Conservation (phyloP, 2,888 invertebrate genomes). For the Harpagoxenus sublaevis region DNA sequence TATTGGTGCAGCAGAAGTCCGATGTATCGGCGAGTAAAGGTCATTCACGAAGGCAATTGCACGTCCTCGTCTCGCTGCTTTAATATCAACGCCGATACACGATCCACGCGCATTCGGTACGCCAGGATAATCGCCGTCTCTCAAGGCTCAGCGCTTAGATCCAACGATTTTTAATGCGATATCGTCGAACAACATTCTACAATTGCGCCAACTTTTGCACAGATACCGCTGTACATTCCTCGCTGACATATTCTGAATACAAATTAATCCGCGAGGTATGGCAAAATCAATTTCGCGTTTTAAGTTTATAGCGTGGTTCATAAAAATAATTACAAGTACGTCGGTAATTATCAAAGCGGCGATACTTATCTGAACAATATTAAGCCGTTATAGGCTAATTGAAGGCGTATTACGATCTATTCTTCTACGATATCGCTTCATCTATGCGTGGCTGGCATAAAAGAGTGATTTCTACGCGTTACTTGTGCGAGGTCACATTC, state of each 20-base stretch:
- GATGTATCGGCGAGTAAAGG: constrained; percentile 29
- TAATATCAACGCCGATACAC: constrained; percentile 32
- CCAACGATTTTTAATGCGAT: constrained; percentile 13
- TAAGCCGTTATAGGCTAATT: background rate
- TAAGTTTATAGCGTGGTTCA: background rate
- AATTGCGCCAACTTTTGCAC: background rate
- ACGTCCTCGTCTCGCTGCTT: constrained; percentile 32
- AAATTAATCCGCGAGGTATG: background rate
- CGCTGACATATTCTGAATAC: background rate
- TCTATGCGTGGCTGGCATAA: background rate
- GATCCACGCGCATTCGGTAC: constrained; percentile 20
- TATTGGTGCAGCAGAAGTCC: background rate
- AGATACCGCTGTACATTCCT: background rate
- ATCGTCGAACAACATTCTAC: constrained; percentile 19
- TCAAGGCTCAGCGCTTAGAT: constrained; percentile 16
- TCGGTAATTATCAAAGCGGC: background rate
- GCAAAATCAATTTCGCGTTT: background rate
- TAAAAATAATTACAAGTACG: background rate
- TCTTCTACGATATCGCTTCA: constrained; percentile 2
- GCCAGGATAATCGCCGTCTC: constrained; percentile 14
- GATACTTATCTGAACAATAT: background rate
- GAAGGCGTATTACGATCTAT: background rate
- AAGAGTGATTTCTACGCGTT: constrained; percentile 6
- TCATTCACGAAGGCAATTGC: constrained; percentile 33
- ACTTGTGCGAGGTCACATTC: constrained; percentile 21